Conservation (phyloP, 2,888 invertebrate genomes). For the Archaeoteleia sp. region DNA sequence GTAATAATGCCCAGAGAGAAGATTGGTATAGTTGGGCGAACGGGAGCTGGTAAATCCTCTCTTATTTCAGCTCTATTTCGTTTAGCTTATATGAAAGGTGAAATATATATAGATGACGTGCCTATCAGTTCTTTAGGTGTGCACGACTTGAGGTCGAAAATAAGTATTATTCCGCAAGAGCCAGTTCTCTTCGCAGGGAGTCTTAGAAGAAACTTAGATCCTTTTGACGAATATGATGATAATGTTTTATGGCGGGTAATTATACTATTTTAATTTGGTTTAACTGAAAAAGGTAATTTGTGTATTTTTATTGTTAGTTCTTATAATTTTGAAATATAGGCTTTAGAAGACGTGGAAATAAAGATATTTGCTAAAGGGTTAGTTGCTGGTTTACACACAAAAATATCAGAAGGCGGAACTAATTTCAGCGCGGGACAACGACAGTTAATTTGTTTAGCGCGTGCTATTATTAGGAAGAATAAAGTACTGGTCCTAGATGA, state of each 20-base stretch:
- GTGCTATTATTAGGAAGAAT: constrained; percentile 69
- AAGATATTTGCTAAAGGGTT: constrained; percentile 80
- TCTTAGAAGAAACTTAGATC: constrained; percentile 81
- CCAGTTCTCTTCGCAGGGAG: constrained; percentile 77
- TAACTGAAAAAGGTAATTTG: too few species aligned
- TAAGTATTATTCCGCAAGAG: constrained; percentile 81
- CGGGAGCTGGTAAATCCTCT: constrained; percentile 81
- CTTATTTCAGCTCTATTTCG: constrained; percentile 83
- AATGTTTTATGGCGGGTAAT: constrained; percentile 74
- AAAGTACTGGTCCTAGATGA: constrained; percentile 77
- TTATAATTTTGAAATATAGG: constrained; percentile 52
- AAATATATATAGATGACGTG: constrained; percentile 82
- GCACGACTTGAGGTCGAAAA: constrained; percentile 78
- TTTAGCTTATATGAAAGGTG: constrained; percentile 81
- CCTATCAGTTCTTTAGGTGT: constrained; percentile 79
- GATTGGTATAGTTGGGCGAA: constrained; percentile 76
- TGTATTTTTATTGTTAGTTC: neutral
- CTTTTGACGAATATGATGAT: constrained; percentile 78
- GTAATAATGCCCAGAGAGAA: constrained; percentile 78
- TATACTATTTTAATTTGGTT: neutral
- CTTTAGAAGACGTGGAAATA: constrained; percentile 82
- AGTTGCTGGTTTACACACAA: constrained; percentile 78
- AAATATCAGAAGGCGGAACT: constrained; percentile 85
- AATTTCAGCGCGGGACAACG: constrained; percentile 94
- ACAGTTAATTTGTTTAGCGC: constrained; percentile 86